Evolutionary conservation across 2,113 vertebrate genomes (phyloP), one percentile per base, ranked within the genome.

Genomic region (Lichenostomus cassidix): DNA sequence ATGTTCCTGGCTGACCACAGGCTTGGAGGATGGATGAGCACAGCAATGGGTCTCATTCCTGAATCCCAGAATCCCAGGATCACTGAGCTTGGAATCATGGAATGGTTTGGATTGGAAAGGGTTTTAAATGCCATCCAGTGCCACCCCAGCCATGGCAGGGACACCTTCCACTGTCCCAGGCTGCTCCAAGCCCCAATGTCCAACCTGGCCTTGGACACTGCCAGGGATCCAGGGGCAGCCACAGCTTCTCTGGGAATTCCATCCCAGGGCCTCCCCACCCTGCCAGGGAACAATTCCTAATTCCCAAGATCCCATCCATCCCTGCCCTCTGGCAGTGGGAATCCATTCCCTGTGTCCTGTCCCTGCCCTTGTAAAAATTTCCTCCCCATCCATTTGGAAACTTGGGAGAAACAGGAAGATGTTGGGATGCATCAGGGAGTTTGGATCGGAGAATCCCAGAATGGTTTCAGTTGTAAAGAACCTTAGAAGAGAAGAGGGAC

Each of bases 71-170:
- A 44, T 13, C 15, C 78, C 39, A 10, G 68, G 28, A 12, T 52
- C 39, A 3, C 0, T 18, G 15, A 5, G 39, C 28, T 0, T 46
- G 87, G 62, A 29, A 47, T 62, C 37, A 5, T 4, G 1, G 60
- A 41, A 39, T n/a, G 46, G 28, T 24, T 67, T 33, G 77, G 33
- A 0, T 11, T 33, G 52, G 27, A 16, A 65, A 10, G 6, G 44
- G 1, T 7, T 1, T 18, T 0, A 49, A 50, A 50, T 0, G 5
- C 9, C 75, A 31, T 1, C 50, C 24, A 24, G 14, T 2, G 4
- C 28, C 56, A 39, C 3, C 55, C 53, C 42, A 17, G 42, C 42
- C 42, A 44, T 44, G 42, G 42, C 74, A 87, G 75, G 62, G 52
- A 50, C 83, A 25, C 21, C 37, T 77, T 0, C 37, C 83, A 37